phyloP scores from a whole-genome alignment of 2,888 invertebrate genomes.

The Nomada lathburiana region DNA sequence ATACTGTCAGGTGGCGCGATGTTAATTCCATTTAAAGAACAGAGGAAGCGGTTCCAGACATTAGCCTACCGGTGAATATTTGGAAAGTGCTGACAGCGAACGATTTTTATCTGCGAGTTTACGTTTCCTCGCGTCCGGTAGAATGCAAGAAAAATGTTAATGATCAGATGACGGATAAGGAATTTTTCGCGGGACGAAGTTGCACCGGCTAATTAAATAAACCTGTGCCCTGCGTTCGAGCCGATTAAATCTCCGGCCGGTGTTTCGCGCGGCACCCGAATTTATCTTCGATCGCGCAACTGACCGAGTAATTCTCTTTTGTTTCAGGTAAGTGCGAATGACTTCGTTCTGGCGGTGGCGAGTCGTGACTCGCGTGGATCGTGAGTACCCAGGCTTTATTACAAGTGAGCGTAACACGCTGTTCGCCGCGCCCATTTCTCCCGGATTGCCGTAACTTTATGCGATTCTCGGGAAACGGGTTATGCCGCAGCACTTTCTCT shows the following conservation, averaged over 20 bases:
- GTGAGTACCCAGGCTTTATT: constrained; percentile 62
- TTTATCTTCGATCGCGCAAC: constrained; percentile 55
- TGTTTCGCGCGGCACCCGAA: constrained; percentile 20
- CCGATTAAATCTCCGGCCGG: constrained; percentile 41
- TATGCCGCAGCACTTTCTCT: background rate
- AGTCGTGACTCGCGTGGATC: constrained; percentile 29
- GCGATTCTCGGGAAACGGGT: constrained; percentile 31
- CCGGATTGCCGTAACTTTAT: constrained; percentile 13
- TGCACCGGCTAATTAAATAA: constrained; percentile 35
- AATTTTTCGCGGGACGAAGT: constrained; percentile 18
- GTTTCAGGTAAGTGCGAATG: constrained; percentile 77
- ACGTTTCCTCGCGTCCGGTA: background rate
- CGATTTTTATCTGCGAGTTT: background rate
- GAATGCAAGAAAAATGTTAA: constrained; percentile 15
- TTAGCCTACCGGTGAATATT: background rate
- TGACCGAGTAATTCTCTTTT: constrained; percentile 66
- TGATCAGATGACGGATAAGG: constrained; percentile 15
- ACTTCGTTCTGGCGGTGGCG: constrained; percentile 29
- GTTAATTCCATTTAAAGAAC: background rate
- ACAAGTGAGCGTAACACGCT: constrained; percentile 47
- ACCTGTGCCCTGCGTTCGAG: constrained; percentile 34
- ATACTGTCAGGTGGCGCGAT: no score
- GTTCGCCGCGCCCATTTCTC: constrained; percentile 52
- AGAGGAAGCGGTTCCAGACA: background rate
- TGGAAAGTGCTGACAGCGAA: background rate